Evolutionary conservation across 2,797 vertebrate species (phyloP).

Genomic region (Acanthurus lineatus): DNA sequence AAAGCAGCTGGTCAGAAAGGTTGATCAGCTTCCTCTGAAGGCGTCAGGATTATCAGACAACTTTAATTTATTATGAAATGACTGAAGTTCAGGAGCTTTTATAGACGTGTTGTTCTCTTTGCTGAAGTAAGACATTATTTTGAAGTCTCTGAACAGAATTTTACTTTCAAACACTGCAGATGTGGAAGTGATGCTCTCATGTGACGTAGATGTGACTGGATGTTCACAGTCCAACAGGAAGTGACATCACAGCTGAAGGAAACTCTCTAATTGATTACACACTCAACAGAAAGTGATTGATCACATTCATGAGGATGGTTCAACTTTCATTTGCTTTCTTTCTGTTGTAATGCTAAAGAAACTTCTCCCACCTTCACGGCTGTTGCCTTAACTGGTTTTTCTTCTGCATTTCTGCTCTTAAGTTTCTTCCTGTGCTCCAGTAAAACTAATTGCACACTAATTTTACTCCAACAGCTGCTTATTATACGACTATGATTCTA

Average conservation of each 20-base stretch:
- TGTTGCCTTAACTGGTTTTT: not conserved
- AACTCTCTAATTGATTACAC: not conserved
- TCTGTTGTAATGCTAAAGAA: not conserved
- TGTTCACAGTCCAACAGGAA: not conserved
- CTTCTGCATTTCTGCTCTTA: not conserved
- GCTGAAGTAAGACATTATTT: conserved; percentile 28
- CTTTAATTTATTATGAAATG: not conserved
- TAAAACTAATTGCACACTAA: not conserved
- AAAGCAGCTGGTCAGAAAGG: conserved; percentile 33
- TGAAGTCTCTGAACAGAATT: conserved; percentile 19
- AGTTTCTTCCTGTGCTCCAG: not conserved
- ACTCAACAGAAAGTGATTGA: not conserved
- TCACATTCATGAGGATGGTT: not conserved
- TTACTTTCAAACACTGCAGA: conserved; percentile 28
- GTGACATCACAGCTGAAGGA: not conserved
- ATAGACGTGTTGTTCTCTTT: conserved; percentile 6
- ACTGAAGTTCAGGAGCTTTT: conserved; percentile 25
- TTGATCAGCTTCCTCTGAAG: conserved; percentile 5
- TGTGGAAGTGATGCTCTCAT: conserved; percentile 32
- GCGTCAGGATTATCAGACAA: conserved; percentile 14
- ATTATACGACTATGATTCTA: not conserved
- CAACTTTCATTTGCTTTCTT: not conserved
- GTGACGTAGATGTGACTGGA: not conserved
- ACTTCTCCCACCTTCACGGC: not conserved
- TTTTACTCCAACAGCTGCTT: not conserved